Evolutionary conservation across 2,888 invertebrate species (phyloP).

Genomic region (Andrena dorsata): DNA sequence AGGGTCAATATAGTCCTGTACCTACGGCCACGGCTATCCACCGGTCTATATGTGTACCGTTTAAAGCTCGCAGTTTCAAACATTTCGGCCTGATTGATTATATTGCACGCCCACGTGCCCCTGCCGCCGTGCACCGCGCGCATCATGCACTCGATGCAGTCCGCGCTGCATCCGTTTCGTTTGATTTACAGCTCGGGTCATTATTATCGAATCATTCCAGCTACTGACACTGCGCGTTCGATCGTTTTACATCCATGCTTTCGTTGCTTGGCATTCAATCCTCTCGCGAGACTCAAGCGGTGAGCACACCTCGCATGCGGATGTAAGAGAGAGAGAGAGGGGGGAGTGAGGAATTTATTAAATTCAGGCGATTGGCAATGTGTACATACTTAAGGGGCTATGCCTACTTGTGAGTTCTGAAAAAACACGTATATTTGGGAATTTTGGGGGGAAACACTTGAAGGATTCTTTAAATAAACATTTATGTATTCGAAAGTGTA

Average conservation of each 20-base stretch:
- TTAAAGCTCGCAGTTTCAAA: constrained; percentile 60
- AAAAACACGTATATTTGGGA: too few relatives aligned
- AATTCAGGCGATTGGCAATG: too few relatives aligned
- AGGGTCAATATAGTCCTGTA: constrained; percentile 56
- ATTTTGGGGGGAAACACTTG: too few relatives aligned
- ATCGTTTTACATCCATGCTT: constrained; percentile 38
- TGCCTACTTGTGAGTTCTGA: too few relatives aligned
- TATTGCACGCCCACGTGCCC: constrained; percentile 40
- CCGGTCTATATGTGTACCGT: constrained; percentile 41
- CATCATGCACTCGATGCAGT: constrained; percentile 30
- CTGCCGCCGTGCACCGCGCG: not conserved
- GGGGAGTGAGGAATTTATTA: too few relatives aligned
- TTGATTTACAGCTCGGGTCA: constrained; percentile 53
- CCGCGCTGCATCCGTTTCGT: constrained; percentile 27
- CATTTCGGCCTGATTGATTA: constrained; percentile 54
- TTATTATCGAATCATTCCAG: constrained; percentile 57
- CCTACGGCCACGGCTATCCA: constrained; percentile 21
- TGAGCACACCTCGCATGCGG: too few relatives aligned
- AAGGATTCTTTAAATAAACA: too few relatives aligned
- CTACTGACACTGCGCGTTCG: constrained; percentile 9
- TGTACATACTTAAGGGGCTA: too few relatives aligned
- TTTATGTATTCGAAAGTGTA: too few relatives aligned
- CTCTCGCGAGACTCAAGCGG: too few relatives aligned
- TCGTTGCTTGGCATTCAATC: not conserved
- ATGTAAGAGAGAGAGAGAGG: too few relatives aligned